Evolutionary conservation across 2,888 invertebrate genomes (phyloP), one percentile per base, ranked within the genome.

Genomic region (Rhogogaster chlorosoma): DNA sequence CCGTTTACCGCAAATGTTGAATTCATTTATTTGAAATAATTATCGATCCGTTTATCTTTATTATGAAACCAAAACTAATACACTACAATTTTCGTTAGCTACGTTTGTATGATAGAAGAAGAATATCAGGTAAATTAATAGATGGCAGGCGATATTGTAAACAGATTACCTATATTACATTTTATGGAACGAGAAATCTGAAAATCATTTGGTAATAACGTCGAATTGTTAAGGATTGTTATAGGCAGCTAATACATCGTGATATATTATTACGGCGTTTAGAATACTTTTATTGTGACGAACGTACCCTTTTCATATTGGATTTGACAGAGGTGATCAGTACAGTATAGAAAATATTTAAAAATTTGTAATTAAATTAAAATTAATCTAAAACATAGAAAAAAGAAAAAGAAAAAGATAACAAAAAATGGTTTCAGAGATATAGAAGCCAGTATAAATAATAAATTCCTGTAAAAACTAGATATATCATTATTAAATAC

Each of bases 241-340:
- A 87, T 77, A 67, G 85, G 85, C 84, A 70, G 80, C 86, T 86
- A 84, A 86, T 85, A 84, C 84, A 86, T 83, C 83, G 83, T 38
- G 77, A 86, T 82, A 85, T 87, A 88, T 85, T 84, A 85, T 87
- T 86, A 87, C 88, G 87, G 87, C 85, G 82, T 87, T 84, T 87
- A 86, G 87, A 87, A 87, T 88, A 88, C 87, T 88, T 88, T 88
- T 88, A 86, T 88, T 87, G 86, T 89, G 86, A 88, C 86, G 85
- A 61, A 80, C 61, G 38, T 38, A 36, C 80, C 53, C 80, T 61
- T 83, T 45, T 70, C 67, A 42, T 83, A 83, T 26, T 83, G 67
- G 83, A 83, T 83, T 83, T 83, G 83, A 83, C 64, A 45, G 53
- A 53, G 45, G 45, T 64, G 83, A 83, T 80, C 80, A 22, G 83